Evolutionary conservation across 1,140 invertebrate genomes (phyloP), one percentile per base, ranked within the genome.

Genomic region (Acromyrmex heyeri): DNA sequence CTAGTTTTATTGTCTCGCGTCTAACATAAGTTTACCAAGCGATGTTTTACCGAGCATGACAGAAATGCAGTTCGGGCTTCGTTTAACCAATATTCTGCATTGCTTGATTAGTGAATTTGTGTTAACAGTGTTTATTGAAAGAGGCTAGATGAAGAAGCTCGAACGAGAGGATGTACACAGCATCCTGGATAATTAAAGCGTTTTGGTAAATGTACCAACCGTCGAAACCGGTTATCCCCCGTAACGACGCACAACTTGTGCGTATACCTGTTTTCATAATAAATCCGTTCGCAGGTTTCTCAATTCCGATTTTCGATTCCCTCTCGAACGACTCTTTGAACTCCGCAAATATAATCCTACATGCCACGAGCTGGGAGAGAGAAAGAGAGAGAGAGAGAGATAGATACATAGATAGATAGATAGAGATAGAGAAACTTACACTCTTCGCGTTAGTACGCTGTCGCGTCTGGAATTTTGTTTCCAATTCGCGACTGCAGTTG

Each of bases 161-260:
- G 75, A 55, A 78, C 57, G 76, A 90, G 87, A 79, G 67, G 70
- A 88, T 55, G 8, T 64, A 59, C 59, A 69, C 55, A 70, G 64
- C 85, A 86, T 91, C 10, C 91, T 90, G 81, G 89, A 85, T 92
- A 93, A 93, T 93, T 93, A 92, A 93, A 90, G 92, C 87, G 92
- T 93, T 93, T 92, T 91, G 86, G 72, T 75, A 86, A 90, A 92
- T 89, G 83, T 85, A 86, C 57, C n/a, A n/a, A 87, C 34, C 64
- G 86, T 70, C 59, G 78, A 87, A 92, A 93, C 92, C 92, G 92
- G 92, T 93, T 93, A 87, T 88, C 65, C 67, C 24, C 0, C 59
- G 70, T 61, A 67, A 61, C 18, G 61, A 50, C n/a, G 78, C 75
- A 67, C 70, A 64, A 67, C 48, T 87, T 73, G 76, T 75, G 24